phyloP scores from a whole-genome alignment of 2,888 invertebrate genomes.

The Leptopilina myrica region DNA sequence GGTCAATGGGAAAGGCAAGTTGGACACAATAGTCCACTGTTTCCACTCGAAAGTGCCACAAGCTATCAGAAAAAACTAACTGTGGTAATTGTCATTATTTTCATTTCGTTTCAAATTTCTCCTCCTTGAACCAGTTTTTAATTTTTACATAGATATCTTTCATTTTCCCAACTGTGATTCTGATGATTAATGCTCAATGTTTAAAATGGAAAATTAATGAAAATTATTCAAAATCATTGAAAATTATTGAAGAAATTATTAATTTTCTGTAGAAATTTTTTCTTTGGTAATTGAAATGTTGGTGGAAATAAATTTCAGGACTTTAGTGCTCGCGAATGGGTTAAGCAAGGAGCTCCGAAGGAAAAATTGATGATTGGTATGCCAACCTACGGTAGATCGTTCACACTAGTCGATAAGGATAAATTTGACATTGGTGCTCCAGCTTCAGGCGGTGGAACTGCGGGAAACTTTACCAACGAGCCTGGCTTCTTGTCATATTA shows the following conservation, averaged over 20 bases:
- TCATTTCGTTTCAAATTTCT: background rate
- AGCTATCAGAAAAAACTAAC: slow-evolving; percentile 95
- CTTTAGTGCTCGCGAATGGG: slow-evolving; percentile 94
- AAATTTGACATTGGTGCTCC: slow-evolving; percentile 96
- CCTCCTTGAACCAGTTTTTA: too few relatives aligned
- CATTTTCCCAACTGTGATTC: too few relatives aligned
- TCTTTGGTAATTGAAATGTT: background rate
- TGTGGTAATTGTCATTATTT: slow-evolving; percentile 81
- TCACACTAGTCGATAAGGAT: slow-evolving; percentile 89
- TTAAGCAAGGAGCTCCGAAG: slow-evolving; percentile 94
- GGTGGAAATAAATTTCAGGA: slow-evolving; percentile 79
- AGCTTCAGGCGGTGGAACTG: slow-evolving; percentile 90
- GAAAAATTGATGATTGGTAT: slow-evolving; percentile 96
- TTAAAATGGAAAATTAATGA: too few relatives aligned
- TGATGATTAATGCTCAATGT: too few relatives aligned
- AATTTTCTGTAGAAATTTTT: background rate
- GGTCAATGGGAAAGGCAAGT: slow-evolving; percentile 96
- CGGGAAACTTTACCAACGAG: slow-evolving; percentile 94
- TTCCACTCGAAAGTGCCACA: slow-evolving; percentile 91
- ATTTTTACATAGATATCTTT: too few relatives aligned
- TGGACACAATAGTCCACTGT: slow-evolving; percentile 94
- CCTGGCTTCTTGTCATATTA: slow-evolving; percentile 97
- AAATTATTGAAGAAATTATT: too few relatives aligned
- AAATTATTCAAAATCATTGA: too few relatives aligned
- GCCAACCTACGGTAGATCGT: slow-evolving; percentile 95